Percentiles rank a stretch among this genome's conserved stretches.
Evolutionary conservation across 2,797 vertebrate genomes (phyloP).

Genomic region (Anomalospiza imberbis): DNA sequence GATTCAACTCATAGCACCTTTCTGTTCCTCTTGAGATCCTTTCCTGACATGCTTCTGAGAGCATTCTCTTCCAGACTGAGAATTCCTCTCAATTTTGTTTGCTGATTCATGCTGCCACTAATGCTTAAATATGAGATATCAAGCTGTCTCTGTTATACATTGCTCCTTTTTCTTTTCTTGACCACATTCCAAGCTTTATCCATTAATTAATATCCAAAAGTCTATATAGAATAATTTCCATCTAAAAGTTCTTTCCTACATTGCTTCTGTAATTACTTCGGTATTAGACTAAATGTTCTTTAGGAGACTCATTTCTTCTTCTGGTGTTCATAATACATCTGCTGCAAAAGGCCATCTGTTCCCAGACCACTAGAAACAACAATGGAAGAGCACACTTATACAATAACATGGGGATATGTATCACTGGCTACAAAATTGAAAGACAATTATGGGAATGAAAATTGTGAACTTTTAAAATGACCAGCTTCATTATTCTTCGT

Average conservation of each 20-base stretch:
- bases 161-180: not conserved
- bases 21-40: not conserved
- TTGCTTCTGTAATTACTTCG: conserved; percentile 19
- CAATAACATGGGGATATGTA: conserved; percentile 6
- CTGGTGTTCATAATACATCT: conserved; percentile 20
- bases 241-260: not conserved
- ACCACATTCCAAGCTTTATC: not conserved
- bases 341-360: conserved; percentile 43
- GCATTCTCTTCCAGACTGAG: not conserved
- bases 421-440: conserved; percentile 30
- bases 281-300: conserved; percentile 33
- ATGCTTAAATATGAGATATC: not conserved
- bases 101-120: not conserved
- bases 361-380: conserved; percentile 37
- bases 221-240: not conserved
- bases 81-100: not conserved
- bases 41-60: not conserved
- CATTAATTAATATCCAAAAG: not conserved
- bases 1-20: not conserved
- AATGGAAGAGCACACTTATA: conserved; percentile 12
- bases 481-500: not conserved
- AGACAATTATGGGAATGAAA: conserved; percentile 42
- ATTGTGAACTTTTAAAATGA: conserved; percentile 40
- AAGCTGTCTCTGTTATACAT: not conserved
- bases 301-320: conserved; percentile 29